Evolutionary conservation across 2,797 vertebrate genomes (phyloP).

Genomic region (Rhinophrynus dorsalis): DNA sequence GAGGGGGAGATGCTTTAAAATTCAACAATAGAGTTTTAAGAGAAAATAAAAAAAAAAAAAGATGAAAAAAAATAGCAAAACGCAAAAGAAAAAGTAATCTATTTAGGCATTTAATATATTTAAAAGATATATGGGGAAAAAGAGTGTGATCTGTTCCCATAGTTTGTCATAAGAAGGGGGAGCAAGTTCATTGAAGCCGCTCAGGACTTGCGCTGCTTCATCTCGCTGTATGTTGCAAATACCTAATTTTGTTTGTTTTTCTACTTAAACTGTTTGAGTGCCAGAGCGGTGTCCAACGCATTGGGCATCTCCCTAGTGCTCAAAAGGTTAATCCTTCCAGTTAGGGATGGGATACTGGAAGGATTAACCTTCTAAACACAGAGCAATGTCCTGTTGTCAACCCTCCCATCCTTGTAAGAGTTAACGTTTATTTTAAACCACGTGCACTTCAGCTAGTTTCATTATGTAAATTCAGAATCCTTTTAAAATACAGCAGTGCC

Average conservation of each 20-base stretch:
- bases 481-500: conserved; percentile 2
- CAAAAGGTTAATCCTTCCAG: conserved; percentile 56
- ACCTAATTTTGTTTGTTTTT: conserved; percentile 62
- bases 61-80: conserved; percentile 47
- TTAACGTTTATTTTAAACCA: not conserved
- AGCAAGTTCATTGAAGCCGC: conserved; percentile 58
- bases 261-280: too few species aligned
- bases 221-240: conserved; percentile 70
- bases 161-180: conserved; percentile 66
- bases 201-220: conserved; percentile 71
- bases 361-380: conserved; percentile 53
- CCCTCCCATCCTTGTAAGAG: conserved; percentile 5
- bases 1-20: conserved; percentile 61
- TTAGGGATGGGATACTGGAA: conserved; percentile 61
- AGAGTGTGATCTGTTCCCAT: conserved; percentile 58
- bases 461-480: not conserved
- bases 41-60: conserved; percentile 60
- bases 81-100: conserved; percentile 67
- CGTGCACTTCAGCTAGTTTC: conserved; percentile 14
- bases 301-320: conserved; percentile 54
- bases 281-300: too few species aligned
- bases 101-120: conserved; percentile 63
- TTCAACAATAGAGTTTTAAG: conserved; percentile 48
- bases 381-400: conserved; percentile 60
- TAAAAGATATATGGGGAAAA: conserved; percentile 7